A percentile compares a stretch with the other conserved stretches of the same genome.
These are phyloP conservation scores for Entosphenus tridentatus DNA, from an alignment of 2,113 vertebrate species.

Conservation along the genomic window DNA sequence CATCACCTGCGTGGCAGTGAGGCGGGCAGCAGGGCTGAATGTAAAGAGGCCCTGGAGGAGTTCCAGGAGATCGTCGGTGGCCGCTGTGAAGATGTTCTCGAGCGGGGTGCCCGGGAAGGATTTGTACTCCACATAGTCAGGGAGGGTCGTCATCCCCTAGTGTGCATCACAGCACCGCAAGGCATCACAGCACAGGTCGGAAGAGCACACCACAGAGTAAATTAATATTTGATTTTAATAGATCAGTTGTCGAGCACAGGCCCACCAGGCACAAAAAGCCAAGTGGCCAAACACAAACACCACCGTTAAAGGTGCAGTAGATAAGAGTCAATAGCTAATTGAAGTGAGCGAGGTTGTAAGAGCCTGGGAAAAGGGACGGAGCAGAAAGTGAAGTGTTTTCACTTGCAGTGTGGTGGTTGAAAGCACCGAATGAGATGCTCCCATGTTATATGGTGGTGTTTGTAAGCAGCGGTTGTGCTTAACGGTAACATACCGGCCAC, in stretches of 20 bases:
- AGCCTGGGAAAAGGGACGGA: neutral
- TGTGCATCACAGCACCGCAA: conserved; percentile 3
- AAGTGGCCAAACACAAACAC: too few species aligned
- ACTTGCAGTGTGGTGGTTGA: neutral
- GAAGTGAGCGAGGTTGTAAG: neutral
- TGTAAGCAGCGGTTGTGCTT: neutral
- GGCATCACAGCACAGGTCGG: neutral
- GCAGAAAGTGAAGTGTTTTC: neutral
- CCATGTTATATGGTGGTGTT: neutral
- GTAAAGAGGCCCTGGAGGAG: conserved; percentile 65
- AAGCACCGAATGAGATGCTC: neutral
- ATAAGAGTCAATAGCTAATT: neutral
- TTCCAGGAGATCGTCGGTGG: conserved; percentile 62
- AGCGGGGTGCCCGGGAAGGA: conserved; percentile 63
- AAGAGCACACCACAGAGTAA: neutral
- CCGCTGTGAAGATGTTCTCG: conserved; percentile 85
- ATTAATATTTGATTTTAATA: neutral
- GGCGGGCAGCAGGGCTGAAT: conserved; percentile 53
- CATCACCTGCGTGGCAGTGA: conserved; percentile 57
- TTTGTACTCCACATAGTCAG: conserved; percentile 85
- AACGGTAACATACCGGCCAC: conserved; percentile 51
- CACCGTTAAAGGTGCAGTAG: too few species aligned
- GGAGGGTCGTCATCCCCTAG: conserved; percentile 65
- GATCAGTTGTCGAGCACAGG: neutral
- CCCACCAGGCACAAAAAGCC: too few species aligned